Base-by-base conservation (phyloP, 2,113 vertebrate genomes). In the Taxidea taxus region DNA sequence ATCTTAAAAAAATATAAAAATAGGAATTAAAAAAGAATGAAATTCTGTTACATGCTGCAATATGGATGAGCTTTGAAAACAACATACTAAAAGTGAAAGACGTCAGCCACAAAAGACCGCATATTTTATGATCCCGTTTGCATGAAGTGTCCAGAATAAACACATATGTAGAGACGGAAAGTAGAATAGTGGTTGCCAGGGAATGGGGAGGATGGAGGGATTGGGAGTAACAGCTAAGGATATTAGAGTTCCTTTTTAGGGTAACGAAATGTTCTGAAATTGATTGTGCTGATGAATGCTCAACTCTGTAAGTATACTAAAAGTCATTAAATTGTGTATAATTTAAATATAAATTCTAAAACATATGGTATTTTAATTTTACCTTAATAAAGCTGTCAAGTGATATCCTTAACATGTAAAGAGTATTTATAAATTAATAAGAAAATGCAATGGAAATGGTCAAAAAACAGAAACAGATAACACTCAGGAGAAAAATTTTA, bases 361-460 rank as follows among this genome's bases (percentile, higher is more conserved):
- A 56, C 74, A 2, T 62, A 92, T 64, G 29, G 23, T 66, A n/a
- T 82, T 91, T 95, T 70, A 68, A 86, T 78, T 86, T 91, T 51
- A 87, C 81, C 18, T 82, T 58, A 95, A 34, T 81, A 87, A 87
- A 90, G 6, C 16, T 64, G 20, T 64, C 60, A 54, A 91, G 49
- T 83, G 75, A 92, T 58, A 78, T 62, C n/a, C 14, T 80, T 90
- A 90, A n/a, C 12, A 80, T 72, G 68, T 80, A 86, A 89, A 84
- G n/a, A 89, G 37, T 84, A 78, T 77, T 88, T 75, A 60, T 78
- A 89, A 88, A 64, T 54, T 54, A 84, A 83, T 80, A 88, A 92
- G 60, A 85, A 95, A 94, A 88, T 60, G 37, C 47, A 68, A n/a
- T 74, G 7, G 56, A 85, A 95, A 81, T 95, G 25, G 31, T 85